A percentile compares a stretch with the other conserved stretches of the same genome.
These are phyloP conservation scores for Diploscapter pachys DNA, from an alignment of 1,140 invertebrate species.

Conservation along the genomic window DNA sequence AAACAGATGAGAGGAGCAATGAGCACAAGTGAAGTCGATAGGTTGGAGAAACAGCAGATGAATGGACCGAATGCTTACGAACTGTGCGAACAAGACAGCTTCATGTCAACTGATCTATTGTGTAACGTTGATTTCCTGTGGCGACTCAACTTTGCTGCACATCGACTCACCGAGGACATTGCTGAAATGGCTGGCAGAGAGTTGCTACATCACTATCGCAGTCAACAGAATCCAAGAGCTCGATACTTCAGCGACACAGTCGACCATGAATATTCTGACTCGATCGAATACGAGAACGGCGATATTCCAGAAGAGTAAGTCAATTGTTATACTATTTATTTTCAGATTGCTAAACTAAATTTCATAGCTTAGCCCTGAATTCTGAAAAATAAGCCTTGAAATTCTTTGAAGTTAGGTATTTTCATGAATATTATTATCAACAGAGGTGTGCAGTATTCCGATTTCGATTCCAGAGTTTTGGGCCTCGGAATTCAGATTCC, in stretches of 20 bases:
- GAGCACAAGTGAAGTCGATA: constrained; percentile 8
- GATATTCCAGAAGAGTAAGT: constrained; percentile 7
- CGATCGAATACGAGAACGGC: constrained; percentile 20
- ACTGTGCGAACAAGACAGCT: constrained; percentile 39
- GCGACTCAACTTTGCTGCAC: constrained; percentile 36
- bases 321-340: neutral
- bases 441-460: too few relatives aligned
- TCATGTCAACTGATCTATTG: constrained; percentile 29
- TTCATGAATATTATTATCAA: too few relatives aligned
- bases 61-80: constrained; percentile 32
- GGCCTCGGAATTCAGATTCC: too few relatives aligned
- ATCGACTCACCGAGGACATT: constrained; percentile 38
- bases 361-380: neutral
- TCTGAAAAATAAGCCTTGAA: too few relatives aligned
- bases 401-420: too few relatives aligned
- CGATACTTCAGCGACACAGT: constrained; percentile 29
- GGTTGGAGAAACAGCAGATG: constrained; percentile 3
- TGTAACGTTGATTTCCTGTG: constrained; percentile 40
- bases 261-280: neutral
- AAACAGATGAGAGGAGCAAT: neutral
- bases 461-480: too few relatives aligned
- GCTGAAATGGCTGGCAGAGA: constrained; percentile 35
- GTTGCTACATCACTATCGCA: constrained; percentile 14
- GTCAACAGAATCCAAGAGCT: constrained; percentile 28
- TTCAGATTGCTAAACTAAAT: neutral